Base-by-base conservation (phyloP, 2,113 vertebrate genomes). In the Callipepla squamata region DNA sequence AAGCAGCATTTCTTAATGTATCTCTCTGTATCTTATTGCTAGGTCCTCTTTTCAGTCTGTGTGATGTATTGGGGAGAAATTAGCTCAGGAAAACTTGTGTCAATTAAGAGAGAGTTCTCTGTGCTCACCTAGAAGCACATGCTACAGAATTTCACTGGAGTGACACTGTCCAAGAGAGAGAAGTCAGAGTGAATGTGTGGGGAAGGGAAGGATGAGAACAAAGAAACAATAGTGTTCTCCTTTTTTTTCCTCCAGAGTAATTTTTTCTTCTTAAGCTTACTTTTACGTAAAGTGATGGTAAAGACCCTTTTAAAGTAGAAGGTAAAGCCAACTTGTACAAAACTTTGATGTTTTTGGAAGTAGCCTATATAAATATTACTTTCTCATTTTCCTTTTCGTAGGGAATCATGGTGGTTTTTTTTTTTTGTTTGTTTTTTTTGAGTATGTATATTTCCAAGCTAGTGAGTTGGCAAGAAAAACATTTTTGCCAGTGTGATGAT, bases 1-100 rank as follows among this genome's bases (percentile, higher is more conserved):
- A 97, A 99, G 99, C 97, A 58, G 20, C 2, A 2, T 2, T n/a
- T 75, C 40, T 44, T 19, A 32, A 30, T 12, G 2, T 42, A 22
- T 40, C 8, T 57, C 30, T 69, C 32, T 36, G 0, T 13, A 0
- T 28, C n/a, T 25, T 42, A 4, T 22, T 32, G 70, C 61, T 22
- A 2, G 48, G 44, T 65, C 45, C 48, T 61, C 36, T 36, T 28
- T 38, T 86, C 2, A 1, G 1, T 2, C 4, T 19, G 28, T 26
- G 32, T 25, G 32, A 40, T 40, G 63, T 67, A 13, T 36, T 28
- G 12, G 69, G 8, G 30, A 85, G 72, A 59, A 53, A 48, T n/a
- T 3, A 65, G 5, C 15, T 30, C 30, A n/a, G 36, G 4, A 15
- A 25, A 36, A 2, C 21, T 76, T 58, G 2, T 23, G 26, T 69